A percentile compares a stretch with the other conserved stretches of the same genome.
phyloP scores from a whole-genome alignment of 2,888 invertebrate species.

The Diaphora mendica region DNA sequence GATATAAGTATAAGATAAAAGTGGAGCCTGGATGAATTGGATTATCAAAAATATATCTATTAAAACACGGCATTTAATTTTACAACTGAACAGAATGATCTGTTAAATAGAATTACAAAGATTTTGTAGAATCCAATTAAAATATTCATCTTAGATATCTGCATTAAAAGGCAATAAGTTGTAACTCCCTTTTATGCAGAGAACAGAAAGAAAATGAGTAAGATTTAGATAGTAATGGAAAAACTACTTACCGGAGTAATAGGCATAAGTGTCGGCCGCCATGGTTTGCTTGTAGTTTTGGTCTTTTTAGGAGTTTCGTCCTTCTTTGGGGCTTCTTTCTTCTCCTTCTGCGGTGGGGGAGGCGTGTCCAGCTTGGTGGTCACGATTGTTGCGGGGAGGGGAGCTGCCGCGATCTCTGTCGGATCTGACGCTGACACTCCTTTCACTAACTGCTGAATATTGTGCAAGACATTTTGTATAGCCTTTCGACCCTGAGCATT shows the following conservation, averaged over 20 bases:
- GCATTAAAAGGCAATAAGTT: neutral
- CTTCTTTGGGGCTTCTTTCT: constrained; percentile 66
- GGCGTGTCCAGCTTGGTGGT: constrained; percentile 63
- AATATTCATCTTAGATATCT: neutral
- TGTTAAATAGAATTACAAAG: neutral
- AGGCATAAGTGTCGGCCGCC: constrained; percentile 91
- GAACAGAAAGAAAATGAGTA: neutral
- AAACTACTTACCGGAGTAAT: constrained; percentile 81
- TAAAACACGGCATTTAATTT: neutral
- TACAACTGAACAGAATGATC: neutral
- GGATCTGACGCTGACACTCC: constrained; percentile 80
- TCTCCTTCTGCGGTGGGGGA: constrained; percentile 58
- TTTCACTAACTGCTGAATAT: constrained; percentile 82
- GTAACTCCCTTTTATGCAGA: neutral
- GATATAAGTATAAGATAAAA: too few relatives aligned
- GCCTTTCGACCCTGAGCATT: constrained; percentile 77
- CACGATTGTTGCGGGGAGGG: constrained; percentile 55
- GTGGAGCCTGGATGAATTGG: too few relatives aligned
- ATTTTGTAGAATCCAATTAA: neutral
- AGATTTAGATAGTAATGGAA: too few relatives aligned
- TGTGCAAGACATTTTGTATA: constrained; percentile 81
- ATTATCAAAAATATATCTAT: too few relatives aligned
- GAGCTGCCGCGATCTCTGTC: constrained; percentile 77
- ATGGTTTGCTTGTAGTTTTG: constrained; percentile 87
- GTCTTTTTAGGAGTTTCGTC: constrained; percentile 74